phyloP scores from a whole-genome alignment of 2,113 vertebrate genomes.

The Thamnophis sirtalis region DNA sequence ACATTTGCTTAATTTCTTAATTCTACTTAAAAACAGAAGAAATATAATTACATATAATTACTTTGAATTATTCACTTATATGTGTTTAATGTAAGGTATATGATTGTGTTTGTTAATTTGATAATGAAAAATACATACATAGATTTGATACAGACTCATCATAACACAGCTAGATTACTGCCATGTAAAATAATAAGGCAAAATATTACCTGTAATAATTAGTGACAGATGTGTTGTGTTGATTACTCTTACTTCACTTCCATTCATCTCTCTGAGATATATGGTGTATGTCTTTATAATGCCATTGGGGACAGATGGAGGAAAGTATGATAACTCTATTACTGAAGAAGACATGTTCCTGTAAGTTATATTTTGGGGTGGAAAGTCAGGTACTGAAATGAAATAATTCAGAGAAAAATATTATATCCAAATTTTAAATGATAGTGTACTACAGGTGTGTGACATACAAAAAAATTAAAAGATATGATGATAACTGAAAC shows the following conservation, averaged over 20 bases:
- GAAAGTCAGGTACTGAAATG: conserved; percentile 69
- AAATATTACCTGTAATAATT: conserved; percentile 65
- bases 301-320: conserved; percentile 72
- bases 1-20: not conserved
- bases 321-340: conserved; percentile 72
- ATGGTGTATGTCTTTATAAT: conserved; percentile 72
- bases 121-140: not conserved
- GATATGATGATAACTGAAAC: not conserved
- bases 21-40: not conserved
- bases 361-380: conserved; percentile 76
- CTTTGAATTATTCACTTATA: too few relatives aligned
- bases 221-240: conserved; percentile 64
- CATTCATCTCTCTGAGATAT: conserved; percentile 67
- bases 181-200: not conserved
- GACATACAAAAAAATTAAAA: not conserved
- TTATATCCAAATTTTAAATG: not conserved
- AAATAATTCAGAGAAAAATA: conserved; percentile 26
- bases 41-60: not conserved
- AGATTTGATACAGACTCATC: not conserved
- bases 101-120: not conserved
- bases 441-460: not conserved
- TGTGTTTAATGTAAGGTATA: not conserved
- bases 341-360: conserved; percentile 72
- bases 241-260: conserved; percentile 60
- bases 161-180: not conserved